Base-by-base conservation (phyloP, 2,113 vertebrate genomes). In the Pseudorectes ferrugineus region DNA sequence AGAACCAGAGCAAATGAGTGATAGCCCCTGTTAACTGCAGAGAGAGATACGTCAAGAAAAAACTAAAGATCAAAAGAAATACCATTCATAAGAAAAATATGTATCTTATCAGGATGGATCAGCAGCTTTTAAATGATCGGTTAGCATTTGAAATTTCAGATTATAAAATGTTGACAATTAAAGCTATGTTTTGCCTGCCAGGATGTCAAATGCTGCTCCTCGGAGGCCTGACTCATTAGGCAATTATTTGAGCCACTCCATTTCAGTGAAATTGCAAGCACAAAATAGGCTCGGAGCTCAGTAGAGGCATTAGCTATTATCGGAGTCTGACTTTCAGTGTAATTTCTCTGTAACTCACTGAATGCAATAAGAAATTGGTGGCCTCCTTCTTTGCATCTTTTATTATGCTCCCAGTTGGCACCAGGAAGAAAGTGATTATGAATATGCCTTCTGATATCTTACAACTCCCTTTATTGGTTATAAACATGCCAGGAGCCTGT, bases 171-270 rank as follows among this genome's bases (percentile, higher is more conserved):
- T 55, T 93, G 85, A 86, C 59, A 93, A 58, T 89, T 86, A 82
- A 93, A 89, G 23, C 46, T 55, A 4, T 80, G 45, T 91, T 96
- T 93, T 95, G 25, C 88, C 75, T 19, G 12, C 26, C 85, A 75
- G 93, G 58, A 88, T 82, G 49, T 93, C 67, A 97, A 91, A 94
- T 83, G 43, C 49, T 5, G 4, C 26, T 94, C 73, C 88, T 97
- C 5, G 1, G 91, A 94, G 63, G 46, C 28, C 92, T 96, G 95
- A 74, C 66, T 96, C 67, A 51, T 94, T 75, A 87, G 83, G 43
- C 73, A 73, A 93, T 94, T 96, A 93, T 62, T 89, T 93, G 77
- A 88, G 68, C 81, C 35, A 89, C 76, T 82, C 54, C 49, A 33
- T 81, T 92, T 95, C 81, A 82, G 86, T 40, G 18, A 90, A 85